These are phyloP conservation scores for Cairina moschata DNA, from an alignment of 2,113 vertebrate genomes.

Conservation along the genomic window DNA sequence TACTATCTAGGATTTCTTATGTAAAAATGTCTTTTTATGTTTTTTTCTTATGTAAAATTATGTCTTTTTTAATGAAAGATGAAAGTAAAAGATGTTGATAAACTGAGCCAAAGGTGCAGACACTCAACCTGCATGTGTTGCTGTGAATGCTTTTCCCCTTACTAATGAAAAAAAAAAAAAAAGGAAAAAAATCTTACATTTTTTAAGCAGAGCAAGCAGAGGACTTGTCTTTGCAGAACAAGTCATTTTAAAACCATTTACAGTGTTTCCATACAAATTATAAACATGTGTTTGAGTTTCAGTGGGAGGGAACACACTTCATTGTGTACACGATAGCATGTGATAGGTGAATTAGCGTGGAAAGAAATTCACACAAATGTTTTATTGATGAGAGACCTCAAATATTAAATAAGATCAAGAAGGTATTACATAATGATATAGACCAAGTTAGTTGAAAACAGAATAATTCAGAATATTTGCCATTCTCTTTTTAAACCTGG, in stretches of 20 bases:
- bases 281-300: neutral
- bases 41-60: neutral
- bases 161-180: neutral
- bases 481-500: neutral
- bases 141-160: neutral
- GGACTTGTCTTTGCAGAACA: neutral
- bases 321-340: neutral
- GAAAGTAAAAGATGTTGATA: neutral
- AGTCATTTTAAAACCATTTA: neutral
- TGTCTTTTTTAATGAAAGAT: neutral
- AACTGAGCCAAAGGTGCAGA: neutral
- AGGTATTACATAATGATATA: neutral
- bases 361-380: neutral
- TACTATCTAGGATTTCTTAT: neutral
- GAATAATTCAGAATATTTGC: neutral
- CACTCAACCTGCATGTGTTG: conserved; percentile 1
- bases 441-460: neutral
- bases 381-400: neutral
- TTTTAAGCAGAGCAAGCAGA: neutral
- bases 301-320: neutral
- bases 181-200: neutral
- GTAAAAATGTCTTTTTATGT: neutral
- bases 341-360: neutral
- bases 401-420: conserved; percentile 1
- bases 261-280: neutral